Evolutionary conservation across 1,140 invertebrate species (phyloP).

Genomic region (Scaptomyza pallida): DNA sequence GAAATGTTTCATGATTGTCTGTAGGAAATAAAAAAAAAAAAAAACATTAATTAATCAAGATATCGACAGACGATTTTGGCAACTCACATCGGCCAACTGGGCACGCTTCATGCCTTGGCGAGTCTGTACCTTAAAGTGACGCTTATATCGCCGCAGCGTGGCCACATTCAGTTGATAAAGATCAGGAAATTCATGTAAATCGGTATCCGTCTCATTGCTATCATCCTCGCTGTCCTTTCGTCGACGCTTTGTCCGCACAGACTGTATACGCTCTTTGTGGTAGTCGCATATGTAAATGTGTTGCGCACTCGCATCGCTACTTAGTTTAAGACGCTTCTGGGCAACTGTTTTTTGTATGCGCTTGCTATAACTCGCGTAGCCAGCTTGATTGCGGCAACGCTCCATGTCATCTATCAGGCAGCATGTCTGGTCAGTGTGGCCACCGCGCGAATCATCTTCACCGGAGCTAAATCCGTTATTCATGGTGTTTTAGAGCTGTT

Average conservation of each 20-base stretch:
- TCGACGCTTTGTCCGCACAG: constrained; percentile 93
- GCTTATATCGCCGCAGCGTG: constrained; percentile 95
- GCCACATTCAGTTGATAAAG: constrained; percentile 96
- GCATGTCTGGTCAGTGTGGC: constrained; percentile 94
- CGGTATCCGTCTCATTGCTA: constrained; percentile 93
- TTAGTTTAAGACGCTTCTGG: constrained; percentile 94
- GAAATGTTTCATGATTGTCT: constrained; percentile 97
- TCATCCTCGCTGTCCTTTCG: constrained; percentile 97
- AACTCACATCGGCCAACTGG: constrained; percentile 96
- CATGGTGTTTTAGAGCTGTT: constrained; percentile 66
- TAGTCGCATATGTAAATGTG: constrained; percentile 99
- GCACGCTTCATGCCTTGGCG: constrained; percentile 96
- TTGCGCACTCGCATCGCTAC: constrained; percentile 92
- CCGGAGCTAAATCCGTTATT: constrained; percentile 95
- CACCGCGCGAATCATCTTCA: constrained; percentile 93
- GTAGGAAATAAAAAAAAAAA: constrained; percentile 38
- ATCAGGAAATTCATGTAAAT: constrained; percentile 94
- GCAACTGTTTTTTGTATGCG: constrained; percentile 98
- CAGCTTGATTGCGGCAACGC: constrained; percentile 92
- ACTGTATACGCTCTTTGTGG: constrained; percentile 97
- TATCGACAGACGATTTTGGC: neutral
- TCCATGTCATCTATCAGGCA: constrained; percentile 96
- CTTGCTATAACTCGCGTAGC: constrained; percentile 98
- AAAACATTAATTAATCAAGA: neutral
- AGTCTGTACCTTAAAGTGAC: constrained; percentile 95